Evolutionary conservation across 2,797 vertebrate species (phyloP), one percentile per base, ranked within the genome.

Genomic region (Aplochiton taeniatus): DNA sequence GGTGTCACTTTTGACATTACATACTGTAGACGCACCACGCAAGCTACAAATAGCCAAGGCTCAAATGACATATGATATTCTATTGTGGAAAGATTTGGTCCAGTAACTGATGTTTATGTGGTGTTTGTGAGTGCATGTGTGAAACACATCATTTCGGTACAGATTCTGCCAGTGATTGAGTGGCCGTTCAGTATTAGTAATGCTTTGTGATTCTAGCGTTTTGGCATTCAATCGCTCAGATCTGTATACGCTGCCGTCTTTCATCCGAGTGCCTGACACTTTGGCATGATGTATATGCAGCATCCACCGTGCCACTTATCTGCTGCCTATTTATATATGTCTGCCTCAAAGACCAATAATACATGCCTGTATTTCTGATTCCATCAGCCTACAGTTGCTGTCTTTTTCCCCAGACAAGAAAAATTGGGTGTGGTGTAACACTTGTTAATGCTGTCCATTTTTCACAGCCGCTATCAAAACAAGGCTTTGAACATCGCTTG

Each of bases 401-500:
- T 73, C 56, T 20, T 5, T 58, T 58, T 17, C 62, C 67, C 61
- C 17, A 11, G 52, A 76, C 83, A 72, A 84, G 76, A 87, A 79
- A 80, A 84, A 88, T 83, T 41, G 69, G 77, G 73, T 79, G 69
- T 66, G 73, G 72, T 61, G 69, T 79, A 81, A 71, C 72, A 65
- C 71, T 81, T 64, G 66, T 80, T 88, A 86, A 84, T 81, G 61
- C 62, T 73, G 77, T 84, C 80, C 81, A 84, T 88, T 89, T 89
- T 83, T 90, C 86, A 87, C 70, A n/a, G 69, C 74, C 3, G 44
- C 78, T 86, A 77, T 87, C 72, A 66, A 80, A 78, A 82, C 83
- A 83, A 78, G 78, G 78, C 76, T 84, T 74, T 82, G 74, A 87
- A 76, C 76, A 77, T 78, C 75, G 72, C 65, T 68, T 63, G 51